Percentiles rank a stretch among this genome's conserved stretches.
Conservation (phyloP, 1,140 invertebrate genomes). For the Camponotus pennsylvanicus region DNA sequence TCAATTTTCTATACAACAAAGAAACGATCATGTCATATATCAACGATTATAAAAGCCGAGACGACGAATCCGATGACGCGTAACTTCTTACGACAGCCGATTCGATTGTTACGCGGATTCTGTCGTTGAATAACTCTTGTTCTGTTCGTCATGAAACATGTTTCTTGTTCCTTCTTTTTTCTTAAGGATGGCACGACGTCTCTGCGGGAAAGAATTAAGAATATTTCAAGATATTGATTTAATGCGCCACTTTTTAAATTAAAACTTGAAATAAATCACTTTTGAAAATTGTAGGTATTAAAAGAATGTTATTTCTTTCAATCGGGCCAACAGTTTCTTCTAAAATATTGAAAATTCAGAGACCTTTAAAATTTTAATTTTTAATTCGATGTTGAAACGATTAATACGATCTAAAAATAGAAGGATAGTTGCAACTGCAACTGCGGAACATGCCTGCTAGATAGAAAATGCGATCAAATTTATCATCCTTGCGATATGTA, state of each 20-base stretch:
- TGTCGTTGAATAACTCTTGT: neutral
- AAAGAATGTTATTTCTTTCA: no score
- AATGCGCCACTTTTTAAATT: neutral
- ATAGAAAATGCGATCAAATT: no score
- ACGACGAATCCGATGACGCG: conserved; percentile 14
- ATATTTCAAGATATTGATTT: neutral
- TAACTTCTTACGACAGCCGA: conserved; percentile 66
- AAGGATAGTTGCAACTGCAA: neutral
- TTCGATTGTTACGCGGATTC: conserved; percentile 52
- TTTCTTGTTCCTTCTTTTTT: conserved; percentile 46
- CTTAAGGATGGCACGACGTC: conserved; percentile 6
- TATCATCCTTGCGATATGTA: neutral
- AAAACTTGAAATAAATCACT: neutral
- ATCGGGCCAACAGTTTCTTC: neutral
- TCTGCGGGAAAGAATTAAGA: neutral
- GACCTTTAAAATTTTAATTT: neutral
- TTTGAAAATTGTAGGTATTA: no score
- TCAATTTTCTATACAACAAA: conserved; percentile 49
- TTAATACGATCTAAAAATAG: conserved; percentile 9
- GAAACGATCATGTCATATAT: conserved; percentile 30
- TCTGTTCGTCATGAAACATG: neutral
- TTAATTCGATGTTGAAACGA: neutral
- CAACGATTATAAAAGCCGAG: conserved; percentile 26
- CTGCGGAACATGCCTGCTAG: neutral
- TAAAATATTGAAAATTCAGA: neutral